Evolutionary conservation across 37 sponge, comb jelly and placozoan species (phyloP).

Genomic region (Ianthella basta): DNA sequence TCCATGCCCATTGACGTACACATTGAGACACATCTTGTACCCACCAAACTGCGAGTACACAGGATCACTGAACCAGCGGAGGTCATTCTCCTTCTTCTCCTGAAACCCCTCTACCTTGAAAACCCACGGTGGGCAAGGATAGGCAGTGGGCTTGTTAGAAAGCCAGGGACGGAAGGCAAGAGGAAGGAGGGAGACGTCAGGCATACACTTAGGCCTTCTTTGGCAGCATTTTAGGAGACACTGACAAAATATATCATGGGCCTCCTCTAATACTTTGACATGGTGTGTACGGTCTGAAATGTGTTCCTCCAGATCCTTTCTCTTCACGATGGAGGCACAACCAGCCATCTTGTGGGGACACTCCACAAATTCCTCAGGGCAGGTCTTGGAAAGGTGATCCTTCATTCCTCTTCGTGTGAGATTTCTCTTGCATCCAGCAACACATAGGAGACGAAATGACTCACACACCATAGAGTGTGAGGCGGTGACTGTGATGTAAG

Average conservation of each 20-base stretch:
- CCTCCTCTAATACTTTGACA: neutral
- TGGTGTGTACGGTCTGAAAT: no score
- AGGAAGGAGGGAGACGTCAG: neutral
- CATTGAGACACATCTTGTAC: neutral
- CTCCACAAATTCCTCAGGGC: no score
- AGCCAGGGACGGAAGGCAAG: conserved; percentile 26
- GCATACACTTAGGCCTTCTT: no score
- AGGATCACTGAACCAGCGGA: conserved; percentile 6
- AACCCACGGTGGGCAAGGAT: conserved; percentile 17
- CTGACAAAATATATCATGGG: neutral
- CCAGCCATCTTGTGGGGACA: no score
- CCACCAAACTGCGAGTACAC: neutral
- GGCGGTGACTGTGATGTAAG: neutral
- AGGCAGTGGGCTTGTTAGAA: neutral
- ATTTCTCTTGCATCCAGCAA: no score
- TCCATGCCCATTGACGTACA: neutral
- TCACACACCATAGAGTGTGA: no score
- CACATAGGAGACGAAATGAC: no score
- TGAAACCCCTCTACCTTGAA: conserved; percentile 21
- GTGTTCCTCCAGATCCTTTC: no score
- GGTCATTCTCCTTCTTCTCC: neutral
- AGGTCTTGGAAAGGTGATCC: no score
- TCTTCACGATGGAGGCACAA: no score
- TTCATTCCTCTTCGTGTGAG: neutral
- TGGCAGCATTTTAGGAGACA: no score